These are phyloP conservation scores for Saguinus imperator DNA, from an alignment of 2,113 vertebrate genomes.

Conservation along the genomic window DNA sequence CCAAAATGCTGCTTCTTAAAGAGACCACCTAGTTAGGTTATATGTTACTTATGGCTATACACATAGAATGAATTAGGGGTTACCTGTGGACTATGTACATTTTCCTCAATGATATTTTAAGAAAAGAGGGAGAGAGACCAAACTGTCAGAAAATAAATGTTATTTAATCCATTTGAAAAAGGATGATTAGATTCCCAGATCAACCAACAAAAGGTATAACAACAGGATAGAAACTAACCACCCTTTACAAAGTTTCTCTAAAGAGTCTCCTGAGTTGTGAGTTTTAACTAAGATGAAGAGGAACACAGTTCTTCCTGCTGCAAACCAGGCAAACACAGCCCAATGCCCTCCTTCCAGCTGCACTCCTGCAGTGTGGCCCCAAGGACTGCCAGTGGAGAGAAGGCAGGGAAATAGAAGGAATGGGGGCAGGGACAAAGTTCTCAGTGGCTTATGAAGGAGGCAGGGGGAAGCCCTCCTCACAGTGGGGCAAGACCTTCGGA, in stretches of 20 bases:
- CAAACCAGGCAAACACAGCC: neutral
- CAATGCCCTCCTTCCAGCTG: neutral
- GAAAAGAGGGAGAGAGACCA: neutral
- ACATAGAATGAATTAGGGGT: neutral
- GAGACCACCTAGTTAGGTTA: neutral
- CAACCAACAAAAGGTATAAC: neutral
- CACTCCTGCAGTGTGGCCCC: neutral
- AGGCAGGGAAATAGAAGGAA: neutral
- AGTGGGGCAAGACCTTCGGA: neutral
- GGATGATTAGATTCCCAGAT: neutral
- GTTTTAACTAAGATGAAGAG: neutral
- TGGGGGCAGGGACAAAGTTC: neutral
- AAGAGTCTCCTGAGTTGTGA: neutral
- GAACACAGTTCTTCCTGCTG: neutral
- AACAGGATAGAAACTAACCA: neutral
- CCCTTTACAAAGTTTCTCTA: neutral
- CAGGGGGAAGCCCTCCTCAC: neutral
- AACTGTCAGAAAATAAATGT: constrained; percentile 42
- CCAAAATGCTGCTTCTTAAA: neutral
- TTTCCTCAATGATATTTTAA: neutral
- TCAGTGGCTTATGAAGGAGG: neutral
- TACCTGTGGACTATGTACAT: neutral
- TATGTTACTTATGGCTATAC: neutral
- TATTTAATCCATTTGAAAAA: constrained; percentile 33
- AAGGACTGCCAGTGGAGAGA: neutral